phyloP scores from a whole-genome alignment of 2,113 vertebrate species.

The Platichthys stellatus region DNA sequence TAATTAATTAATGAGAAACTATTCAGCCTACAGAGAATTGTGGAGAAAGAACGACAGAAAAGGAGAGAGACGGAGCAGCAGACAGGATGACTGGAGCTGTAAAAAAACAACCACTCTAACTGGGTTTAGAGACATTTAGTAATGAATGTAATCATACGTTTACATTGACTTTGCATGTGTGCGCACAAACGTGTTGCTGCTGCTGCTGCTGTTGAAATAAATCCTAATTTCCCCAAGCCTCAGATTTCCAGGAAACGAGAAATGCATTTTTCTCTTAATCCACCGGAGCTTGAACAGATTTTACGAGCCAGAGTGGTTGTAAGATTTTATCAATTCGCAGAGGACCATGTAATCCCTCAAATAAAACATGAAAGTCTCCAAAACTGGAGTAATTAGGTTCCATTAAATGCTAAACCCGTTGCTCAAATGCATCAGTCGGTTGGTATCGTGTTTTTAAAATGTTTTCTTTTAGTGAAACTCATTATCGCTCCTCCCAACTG shows the following conservation, averaged over 20 bases:
- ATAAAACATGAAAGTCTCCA: slow-evolving; percentile 39
- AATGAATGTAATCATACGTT: slow-evolving; percentile 5
- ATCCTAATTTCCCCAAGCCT: slow-evolving; percentile 9
- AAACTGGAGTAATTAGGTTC: slow-evolving; percentile 19
- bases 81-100: slow-evolving; percentile 17
- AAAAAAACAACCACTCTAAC: slow-evolving; percentile 7
- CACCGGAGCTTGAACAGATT: slow-evolving; percentile 30
- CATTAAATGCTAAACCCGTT: slow-evolving; percentile 5
- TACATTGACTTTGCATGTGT: not conserved
- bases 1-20: slow-evolving; percentile 85
- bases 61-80: slow-evolving; percentile 45
- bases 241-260: slow-evolving; percentile 34
- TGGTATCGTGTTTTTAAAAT: not conserved
- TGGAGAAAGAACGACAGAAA: slow-evolving; percentile 57
- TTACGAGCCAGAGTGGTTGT: slow-evolving; percentile 23
- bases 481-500: slow-evolving; percentile 1
- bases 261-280: slow-evolving; percentile 36
- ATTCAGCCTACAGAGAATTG: slow-evolving; percentile 75
- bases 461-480: not conserved
- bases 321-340: slow-evolving; percentile 37
- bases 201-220: slow-evolving; percentile 11
- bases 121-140: slow-evolving; percentile 22
- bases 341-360: slow-evolving; percentile 27
- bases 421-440: not conserved
- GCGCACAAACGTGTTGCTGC: not conserved